phyloP scores from a whole-genome alignment of 2,888 invertebrate genomes.

The Diogma glabrata region DNA sequence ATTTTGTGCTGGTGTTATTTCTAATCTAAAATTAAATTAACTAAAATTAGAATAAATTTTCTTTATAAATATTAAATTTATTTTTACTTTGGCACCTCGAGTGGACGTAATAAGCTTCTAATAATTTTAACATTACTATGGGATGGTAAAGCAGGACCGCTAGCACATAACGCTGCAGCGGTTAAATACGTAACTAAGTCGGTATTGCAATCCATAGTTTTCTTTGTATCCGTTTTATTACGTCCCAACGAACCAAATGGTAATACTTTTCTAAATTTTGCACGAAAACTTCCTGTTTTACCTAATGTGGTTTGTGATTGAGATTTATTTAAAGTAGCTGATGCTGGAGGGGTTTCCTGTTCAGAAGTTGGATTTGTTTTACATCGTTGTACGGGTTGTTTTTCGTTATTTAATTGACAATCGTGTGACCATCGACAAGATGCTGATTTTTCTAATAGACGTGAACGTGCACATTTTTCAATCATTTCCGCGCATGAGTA shows the following conservation, averaged over 20 bases:
- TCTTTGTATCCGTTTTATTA: constrained; percentile 3
- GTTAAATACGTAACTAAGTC: constrained; percentile 19
- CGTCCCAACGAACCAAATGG: constrained; percentile 16
- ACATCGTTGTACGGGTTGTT: neutral
- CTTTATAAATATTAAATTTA: neutral
- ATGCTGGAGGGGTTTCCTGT: neutral
- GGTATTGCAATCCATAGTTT: constrained; percentile 12
- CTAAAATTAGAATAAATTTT: neutral
- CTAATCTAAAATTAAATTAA: no score
- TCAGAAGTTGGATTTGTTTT: constrained; percentile 8
- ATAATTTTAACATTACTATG: constrained; percentile 16
- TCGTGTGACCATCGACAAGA: constrained; percentile 28
- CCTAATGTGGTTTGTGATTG: constrained; percentile 2
- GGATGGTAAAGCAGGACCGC: constrained; percentile 15
- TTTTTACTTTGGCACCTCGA: constrained; percentile 20
- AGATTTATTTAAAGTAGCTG: neutral
- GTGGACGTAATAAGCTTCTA: constrained; percentile 15
- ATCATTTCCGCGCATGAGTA: constrained; percentile 58
- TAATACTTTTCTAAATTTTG: constrained; percentile 19
- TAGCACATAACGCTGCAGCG: constrained; percentile 17
- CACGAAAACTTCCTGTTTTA: constrained; percentile 13
- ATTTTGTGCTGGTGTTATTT: constrained; percentile 20
- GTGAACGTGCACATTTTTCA: constrained; percentile 48
- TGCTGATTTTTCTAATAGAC: constrained; percentile 43
- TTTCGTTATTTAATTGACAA: neutral